Percentiles rank a stretch among this genome's conserved stretches.
Conservation (phyloP, 2,888 invertebrate species). For the Stegana nigrithorax region DNA sequence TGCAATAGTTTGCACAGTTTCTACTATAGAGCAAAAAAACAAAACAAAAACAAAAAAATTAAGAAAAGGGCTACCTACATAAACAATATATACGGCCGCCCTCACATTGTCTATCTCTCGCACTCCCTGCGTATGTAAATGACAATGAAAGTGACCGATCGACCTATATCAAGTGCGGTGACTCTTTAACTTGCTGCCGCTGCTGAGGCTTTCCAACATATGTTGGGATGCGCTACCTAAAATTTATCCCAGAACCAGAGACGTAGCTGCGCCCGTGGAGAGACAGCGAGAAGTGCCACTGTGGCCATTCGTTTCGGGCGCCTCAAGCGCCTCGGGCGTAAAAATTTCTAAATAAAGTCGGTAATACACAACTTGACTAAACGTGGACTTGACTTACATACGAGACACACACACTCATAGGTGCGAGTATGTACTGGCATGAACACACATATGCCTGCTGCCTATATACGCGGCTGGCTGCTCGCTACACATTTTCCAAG, state of each 20-base stretch:
- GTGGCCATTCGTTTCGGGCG: no score
- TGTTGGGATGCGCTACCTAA: neutral
- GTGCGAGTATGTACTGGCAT: neutral
- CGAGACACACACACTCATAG: no score
- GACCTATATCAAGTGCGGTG: conserved; percentile 55
- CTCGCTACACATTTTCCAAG: conserved; percentile 27
- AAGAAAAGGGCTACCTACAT: no score
- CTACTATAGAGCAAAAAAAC: no score
- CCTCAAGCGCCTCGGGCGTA: conserved; percentile 3
- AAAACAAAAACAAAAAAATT: no score
- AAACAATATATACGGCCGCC: no score
- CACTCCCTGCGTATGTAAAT: conserved; percentile 33
- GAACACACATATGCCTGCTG: neutral
- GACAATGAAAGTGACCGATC: conserved; percentile 53
- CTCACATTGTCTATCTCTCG: conserved; percentile 19
- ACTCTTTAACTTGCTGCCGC: conserved; percentile 9
- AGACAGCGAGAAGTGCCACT: no score
- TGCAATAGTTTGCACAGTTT: conserved; percentile 42
- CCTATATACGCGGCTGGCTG: conserved; percentile 4
- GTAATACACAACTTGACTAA: no score
- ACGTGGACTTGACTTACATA: no score
- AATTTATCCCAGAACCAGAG: no score
- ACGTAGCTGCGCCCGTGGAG: conserved; percentile 30
- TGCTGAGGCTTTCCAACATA: conserved; percentile 16
- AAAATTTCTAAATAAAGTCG: neutral